Evolutionary conservation across 2,888 invertebrate species (phyloP).

Genomic region (Myopa tessellatipennis): DNA sequence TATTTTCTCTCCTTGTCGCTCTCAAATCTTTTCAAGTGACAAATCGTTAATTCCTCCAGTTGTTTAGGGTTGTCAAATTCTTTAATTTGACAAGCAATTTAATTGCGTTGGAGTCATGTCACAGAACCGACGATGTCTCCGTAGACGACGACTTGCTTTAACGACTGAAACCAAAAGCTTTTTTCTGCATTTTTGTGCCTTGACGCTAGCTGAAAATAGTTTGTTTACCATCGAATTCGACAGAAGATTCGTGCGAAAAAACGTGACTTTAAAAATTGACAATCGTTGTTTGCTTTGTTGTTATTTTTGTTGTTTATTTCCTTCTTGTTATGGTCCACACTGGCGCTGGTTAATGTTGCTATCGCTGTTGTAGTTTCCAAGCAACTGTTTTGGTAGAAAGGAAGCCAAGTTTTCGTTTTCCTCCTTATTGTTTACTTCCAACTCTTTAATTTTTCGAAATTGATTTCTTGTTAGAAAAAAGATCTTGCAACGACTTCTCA

Average conservation of each 20-base stretch:
- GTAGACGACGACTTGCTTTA: too few relatives aligned
- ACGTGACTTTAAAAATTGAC: conserved; percentile 48
- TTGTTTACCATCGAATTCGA: conserved; percentile 17
- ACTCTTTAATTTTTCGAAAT: conserved; percentile 14
- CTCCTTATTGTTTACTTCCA: conserved; percentile 6
- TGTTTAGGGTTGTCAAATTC: too few relatives aligned
- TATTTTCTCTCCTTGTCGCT: too few relatives aligned
- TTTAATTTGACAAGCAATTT: too few relatives aligned
- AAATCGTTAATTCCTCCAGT: too few relatives aligned
- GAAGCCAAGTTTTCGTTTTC: too few relatives aligned
- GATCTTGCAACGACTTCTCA: background rate
- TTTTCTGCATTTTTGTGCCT: background rate
- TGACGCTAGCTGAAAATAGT: conserved; percentile 23
- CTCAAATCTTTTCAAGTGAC: too few relatives aligned
- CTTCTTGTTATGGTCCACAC: background rate
- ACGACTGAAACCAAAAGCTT: too few relatives aligned
- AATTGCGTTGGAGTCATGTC: background rate
- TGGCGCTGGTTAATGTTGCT: background rate
- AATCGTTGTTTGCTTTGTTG: conserved; percentile 16
- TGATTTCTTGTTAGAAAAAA: conserved; percentile 23
- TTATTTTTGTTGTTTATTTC: background rate
- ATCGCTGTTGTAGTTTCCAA: background rate
- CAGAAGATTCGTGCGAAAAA: conserved; percentile 50
- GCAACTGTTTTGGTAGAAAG: too few relatives aligned
- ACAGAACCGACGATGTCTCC: background rate